phyloP scores from a whole-genome alignment of 2,888 invertebrate species.

The Rosalia funebris region DNA sequence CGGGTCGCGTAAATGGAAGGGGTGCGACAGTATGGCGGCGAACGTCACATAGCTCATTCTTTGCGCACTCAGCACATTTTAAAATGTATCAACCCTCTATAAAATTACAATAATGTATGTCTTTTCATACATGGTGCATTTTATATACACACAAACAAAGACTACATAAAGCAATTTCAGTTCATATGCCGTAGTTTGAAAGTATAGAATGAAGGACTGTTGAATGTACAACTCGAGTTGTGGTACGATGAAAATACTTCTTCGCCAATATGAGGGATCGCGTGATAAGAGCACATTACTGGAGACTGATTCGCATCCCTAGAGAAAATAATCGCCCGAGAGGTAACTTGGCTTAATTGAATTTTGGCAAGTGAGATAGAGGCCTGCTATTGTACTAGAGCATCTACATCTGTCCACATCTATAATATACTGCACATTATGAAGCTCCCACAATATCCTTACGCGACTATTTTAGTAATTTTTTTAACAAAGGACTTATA shows the following conservation, averaged over 20 bases:
- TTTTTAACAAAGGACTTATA: too few species aligned
- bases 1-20: slow-evolving; percentile 62
- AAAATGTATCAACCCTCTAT: slow-evolving; percentile 65
- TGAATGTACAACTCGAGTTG: neutral
- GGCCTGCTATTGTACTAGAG: slow-evolving; percentile 6
- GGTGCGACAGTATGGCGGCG: slow-evolving; percentile 65
- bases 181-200: neutral
- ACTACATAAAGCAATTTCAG: too few species aligned
- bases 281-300: slow-evolving; percentile 48
- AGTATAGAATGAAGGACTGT: neutral
- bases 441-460: too few species aligned
- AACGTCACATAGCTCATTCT: slow-evolving; percentile 65
- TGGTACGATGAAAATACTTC: slow-evolving; percentile 33
- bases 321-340: slow-evolving; percentile 36
- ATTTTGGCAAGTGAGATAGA: slow-evolving; percentile 33
- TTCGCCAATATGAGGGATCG: slow-evolving; percentile 45
- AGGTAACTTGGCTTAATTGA: slow-evolving; percentile 45
- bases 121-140: slow-evolving; percentile 49
- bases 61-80: slow-evolving; percentile 65
- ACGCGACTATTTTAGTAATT: too few species aligned
- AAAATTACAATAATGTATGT: slow-evolving; percentile 65
- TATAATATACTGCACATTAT: slow-evolving; percentile 8
- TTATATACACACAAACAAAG: slow-evolving; percentile 51
- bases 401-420: slow-evolving; percentile 1
- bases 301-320: slow-evolving; percentile 44